Evolutionary conservation across 35 echinoderm and acorn worm species (phyloP), one percentile per base, ranked within the genome.

Genomic region (Ophiothrix spiculata): DNA sequence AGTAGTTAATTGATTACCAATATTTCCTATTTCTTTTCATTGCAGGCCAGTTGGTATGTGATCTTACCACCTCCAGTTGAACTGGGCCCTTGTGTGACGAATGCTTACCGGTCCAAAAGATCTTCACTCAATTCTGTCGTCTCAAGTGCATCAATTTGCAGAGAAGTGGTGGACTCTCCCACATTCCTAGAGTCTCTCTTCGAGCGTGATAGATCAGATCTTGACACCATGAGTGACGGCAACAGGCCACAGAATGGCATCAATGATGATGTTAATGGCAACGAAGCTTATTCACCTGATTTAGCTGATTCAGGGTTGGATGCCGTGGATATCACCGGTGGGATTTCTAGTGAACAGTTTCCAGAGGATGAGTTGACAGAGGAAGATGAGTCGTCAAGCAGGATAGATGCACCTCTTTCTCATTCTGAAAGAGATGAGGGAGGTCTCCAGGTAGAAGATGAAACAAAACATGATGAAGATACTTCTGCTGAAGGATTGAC

Each of bases 401-500:
- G 23, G 1, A 69, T 10, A 25, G 60, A 69, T 15, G 29, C 23
- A n/a, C 3, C 3, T n/a, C 3, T 12, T 69, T 15, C 25, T 15
- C 60, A 10, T 25, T n/a, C 10, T 69, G 8, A 42, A n/a, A 74
- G 36, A 32, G 74, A 31, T 31, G 23, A 35, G 31, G 84, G 73
- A 32, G 84, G 63, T 29, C 39, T 86, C 31, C 60, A 37, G 13
- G 56, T 37, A 15, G 81, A 13, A 19, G 73, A 29, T 6, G 69
- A 64, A 25, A 69, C 23, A 49, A 40, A 42, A 40, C 56, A 80
- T 16, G 42, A 77, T 41, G 81, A 84, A 17, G 84, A 92, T 38
- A 79, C 87, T 19, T 92, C 90, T 29, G 90, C 90, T 73, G 90
- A 92, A n/a, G 82, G n/a, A n/a, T n/a, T n/a, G n/a, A n/a, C n/a